phyloP scores from a whole-genome alignment of 1,140 invertebrate species.

The Ceratitis capitata region DNA sequence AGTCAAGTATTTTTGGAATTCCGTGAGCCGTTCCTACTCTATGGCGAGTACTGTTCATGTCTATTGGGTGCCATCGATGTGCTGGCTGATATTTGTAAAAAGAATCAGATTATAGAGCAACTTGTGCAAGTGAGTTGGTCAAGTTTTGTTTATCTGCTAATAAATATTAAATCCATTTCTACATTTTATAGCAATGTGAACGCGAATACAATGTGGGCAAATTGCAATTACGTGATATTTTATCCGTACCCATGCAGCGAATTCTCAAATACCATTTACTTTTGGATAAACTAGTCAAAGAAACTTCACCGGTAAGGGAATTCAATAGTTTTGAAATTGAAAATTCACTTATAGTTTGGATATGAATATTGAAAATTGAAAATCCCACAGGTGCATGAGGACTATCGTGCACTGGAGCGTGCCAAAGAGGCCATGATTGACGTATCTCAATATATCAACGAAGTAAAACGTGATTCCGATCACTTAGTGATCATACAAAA shows the following conservation, averaged over 20 bases:
- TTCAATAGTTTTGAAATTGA: no score
- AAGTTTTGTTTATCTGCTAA: neutral
- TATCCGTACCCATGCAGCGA: constrained; percentile 97
- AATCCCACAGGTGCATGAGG: constrained; percentile 74
- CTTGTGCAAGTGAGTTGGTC: constrained; percentile 51
- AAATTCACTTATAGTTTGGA: neutral
- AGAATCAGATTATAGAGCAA: constrained; percentile 65
- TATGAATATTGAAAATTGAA: neutral
- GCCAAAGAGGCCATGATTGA: constrained; percentile 98
- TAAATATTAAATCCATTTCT: neutral
- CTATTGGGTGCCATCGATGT: constrained; percentile 82
- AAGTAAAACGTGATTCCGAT: constrained; percentile 97
- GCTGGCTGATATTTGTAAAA: constrained; percentile 78
- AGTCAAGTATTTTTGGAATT: constrained; percentile 88
- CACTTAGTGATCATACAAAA: constrained; percentile 90
- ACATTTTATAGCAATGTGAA: constrained; percentile 81
- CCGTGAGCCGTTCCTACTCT: constrained; percentile 90
- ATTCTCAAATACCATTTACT: constrained; percentile 97
- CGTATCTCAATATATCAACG: constrained; percentile 96
- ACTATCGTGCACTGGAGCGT: constrained; percentile 81
- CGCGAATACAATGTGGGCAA: constrained; percentile 93
- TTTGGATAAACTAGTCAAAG: constrained; percentile 89
- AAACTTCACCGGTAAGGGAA: constrained; percentile 81
- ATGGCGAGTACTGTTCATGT: constrained; percentile 96
- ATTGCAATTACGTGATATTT: constrained; percentile 91